Evolutionary conservation across 2,888 invertebrate species (phyloP).

Genomic region (Heteropelma amictum): DNA sequence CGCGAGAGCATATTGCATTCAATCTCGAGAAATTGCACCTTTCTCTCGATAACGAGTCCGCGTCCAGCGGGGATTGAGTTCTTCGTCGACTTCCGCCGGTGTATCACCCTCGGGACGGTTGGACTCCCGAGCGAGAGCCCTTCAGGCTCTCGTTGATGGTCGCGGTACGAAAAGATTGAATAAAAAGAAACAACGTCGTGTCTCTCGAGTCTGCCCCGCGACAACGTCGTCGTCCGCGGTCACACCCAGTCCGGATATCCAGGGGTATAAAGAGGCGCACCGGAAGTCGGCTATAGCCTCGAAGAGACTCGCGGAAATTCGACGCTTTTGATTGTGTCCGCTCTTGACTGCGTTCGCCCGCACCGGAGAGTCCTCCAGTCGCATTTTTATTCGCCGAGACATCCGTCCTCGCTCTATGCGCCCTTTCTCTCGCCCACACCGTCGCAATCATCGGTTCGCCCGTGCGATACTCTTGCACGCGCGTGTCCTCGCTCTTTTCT

Average conservation of each 20-base stretch:
- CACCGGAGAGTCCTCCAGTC: conserved; percentile 12
- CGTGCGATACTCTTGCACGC: conserved; percentile 18
- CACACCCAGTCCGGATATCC: conserved; percentile 71
- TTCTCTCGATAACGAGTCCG: conserved; percentile 7
- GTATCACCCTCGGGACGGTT: conserved; percentile 11
- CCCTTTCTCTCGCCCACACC: conserved; percentile 45
- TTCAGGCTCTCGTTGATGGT: neutral
- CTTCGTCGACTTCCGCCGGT: conserved; percentile 12
- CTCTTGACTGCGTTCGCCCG: neutral
- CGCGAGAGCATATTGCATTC: too few relatives aligned
- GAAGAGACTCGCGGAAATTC: conserved; percentile 43
- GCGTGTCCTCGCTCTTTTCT: conserved; percentile 55
- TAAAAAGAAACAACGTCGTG: conserved; percentile 44
- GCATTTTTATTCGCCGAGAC: conserved; percentile 38
- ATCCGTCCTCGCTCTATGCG: conserved; percentile 35
- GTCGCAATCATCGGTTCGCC: conserved; percentile 51
- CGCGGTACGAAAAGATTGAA: neutral
- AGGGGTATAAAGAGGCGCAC: conserved; percentile 66
- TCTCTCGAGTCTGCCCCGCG: conserved; percentile 60
- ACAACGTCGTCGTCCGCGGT: conserved; percentile 59
- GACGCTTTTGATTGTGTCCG: conserved; percentile 49
- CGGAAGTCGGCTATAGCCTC: conserved; percentile 60
- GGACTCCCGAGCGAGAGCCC: neutral
- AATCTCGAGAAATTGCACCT: conserved; percentile 12
- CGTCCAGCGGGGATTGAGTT: conserved; percentile 37